Evolutionary conservation across 1,140 invertebrate species (phyloP).

Genomic region (Neoseiulus cucumeris): DNA sequence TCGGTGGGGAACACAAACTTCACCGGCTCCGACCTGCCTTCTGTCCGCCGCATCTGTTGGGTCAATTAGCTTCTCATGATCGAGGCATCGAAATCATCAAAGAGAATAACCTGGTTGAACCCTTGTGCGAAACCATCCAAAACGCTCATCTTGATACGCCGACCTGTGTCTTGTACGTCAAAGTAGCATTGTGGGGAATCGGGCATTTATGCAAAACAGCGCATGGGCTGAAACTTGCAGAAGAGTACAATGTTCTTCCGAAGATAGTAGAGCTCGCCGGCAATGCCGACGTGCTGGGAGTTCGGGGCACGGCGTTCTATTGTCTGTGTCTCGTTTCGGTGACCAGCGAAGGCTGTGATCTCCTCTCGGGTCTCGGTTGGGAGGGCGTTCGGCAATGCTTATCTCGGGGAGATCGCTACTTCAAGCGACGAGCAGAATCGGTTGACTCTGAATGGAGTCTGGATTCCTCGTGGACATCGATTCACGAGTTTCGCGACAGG

Average conservation of each 20-base stretch:
- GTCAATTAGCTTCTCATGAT: conserved; percentile 56
- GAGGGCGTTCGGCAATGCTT: neutral
- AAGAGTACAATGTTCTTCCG: conserved; percentile 37
- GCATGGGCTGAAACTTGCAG: conserved; percentile 47
- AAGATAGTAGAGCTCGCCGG: conserved; percentile 44
- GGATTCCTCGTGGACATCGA: neutral
- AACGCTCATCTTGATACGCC: conserved; percentile 24
- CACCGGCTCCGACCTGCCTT: conserved; percentile 35
- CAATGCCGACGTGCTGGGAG: conserved; percentile 58
- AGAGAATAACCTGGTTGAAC: conserved; percentile 24
- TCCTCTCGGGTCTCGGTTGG: conserved; percentile 29
- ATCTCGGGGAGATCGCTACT: neutral
- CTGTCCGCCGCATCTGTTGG: conserved; percentile 66
- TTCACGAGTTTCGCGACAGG: neutral
- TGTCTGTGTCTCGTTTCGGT: conserved; percentile 59
- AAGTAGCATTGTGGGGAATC: conserved; percentile 70
- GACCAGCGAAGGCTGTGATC: conserved; percentile 54
- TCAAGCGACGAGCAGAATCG: neutral
- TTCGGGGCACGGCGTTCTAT: conserved; percentile 67
- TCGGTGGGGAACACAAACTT: conserved; percentile 22
- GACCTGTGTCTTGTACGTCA: conserved; percentile 35
- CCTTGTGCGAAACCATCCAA: conserved; percentile 23
- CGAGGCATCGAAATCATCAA: conserved; percentile 45
- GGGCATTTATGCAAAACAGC: conserved; percentile 53
- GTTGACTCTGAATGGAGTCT: conserved; percentile 4